Base-by-base conservation (phyloP, 2,888 invertebrate genomes). In the Drosophila nigritarsus region DNA sequence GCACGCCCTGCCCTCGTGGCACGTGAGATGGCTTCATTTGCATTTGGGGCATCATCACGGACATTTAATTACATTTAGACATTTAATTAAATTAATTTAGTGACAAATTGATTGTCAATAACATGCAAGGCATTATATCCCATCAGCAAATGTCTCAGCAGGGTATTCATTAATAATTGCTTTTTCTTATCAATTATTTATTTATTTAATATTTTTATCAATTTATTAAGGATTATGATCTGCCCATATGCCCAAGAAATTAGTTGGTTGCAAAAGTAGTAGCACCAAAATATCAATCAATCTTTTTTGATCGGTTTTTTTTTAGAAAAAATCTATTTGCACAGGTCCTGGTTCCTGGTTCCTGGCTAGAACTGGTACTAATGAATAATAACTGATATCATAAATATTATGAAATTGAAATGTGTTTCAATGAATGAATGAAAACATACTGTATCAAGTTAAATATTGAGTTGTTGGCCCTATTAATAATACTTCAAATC, bases 81-180 rank as follows among this genome's bases (percentile, higher is more conserved):
- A 79, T 91, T 91, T 90, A 84, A 91, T 91, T 90, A 78, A 88
- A 91, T 90, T 84, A 88, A 88, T 81, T 78, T 75, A 86, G 77
- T 75, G 71, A 69, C 78, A 73, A 86, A 86, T 83, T 83, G 82
- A 86, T 78, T 86, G 87, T 74, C 81, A 81, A 73, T 78, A 88
- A 72, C 80, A 60, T 65, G 67, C 71, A 54, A 40, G 30, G 65
- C 69, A 48, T 61, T 58, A 63, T 67, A 38, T 70, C 61, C 79
- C 75, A 42, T 29, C 78, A 65, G 58, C 50, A 27, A 30, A 27
- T 62, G 49, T 62, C 60, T 30, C 45, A 67, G 34, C 42, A 45
- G 58, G 13, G 3, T 8, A 65, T 24, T 30, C 4, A 58, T 45
- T 58, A 65, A 56, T 29, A 50, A 24, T 49, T 49, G 29, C 13